Percentiles rank a stretch among this genome's conserved stretches.
phyloP scores from a whole-genome alignment of 1,140 invertebrate species.

The Rhynchophorus ferrugineus region DNA sequence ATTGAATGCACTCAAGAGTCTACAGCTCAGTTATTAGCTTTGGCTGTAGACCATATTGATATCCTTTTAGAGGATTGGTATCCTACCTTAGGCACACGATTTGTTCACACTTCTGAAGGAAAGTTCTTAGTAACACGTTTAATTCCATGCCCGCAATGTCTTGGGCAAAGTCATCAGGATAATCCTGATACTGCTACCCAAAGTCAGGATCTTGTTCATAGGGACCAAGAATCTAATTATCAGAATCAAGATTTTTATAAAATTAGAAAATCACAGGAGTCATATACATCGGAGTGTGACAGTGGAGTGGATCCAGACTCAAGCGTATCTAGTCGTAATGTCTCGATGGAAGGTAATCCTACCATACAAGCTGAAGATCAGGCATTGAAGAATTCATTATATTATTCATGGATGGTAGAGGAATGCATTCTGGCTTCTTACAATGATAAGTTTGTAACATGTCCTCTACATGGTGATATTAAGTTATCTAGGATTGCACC shows the following conservation, averaged over 20 bases:
- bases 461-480: slow-evolving; percentile 68
- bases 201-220: slow-evolving; percentile 22
- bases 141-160: slow-evolving; percentile 84
- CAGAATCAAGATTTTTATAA: slow-evolving; percentile 26
- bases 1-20: slow-evolving; percentile 53
- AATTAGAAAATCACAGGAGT: slow-evolving; percentile 59
- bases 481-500: slow-evolving; percentile 70
- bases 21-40: slow-evolving; percentile 77
- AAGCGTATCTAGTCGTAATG: slow-evolving; percentile 64
- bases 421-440: slow-evolving; percentile 89
- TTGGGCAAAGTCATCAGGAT: slow-evolving; percentile 40
- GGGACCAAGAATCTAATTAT: slow-evolving; percentile 32
- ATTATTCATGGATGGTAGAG: slow-evolving; percentile 83
- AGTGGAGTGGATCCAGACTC: slow-evolving; percentile 71
- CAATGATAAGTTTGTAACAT: slow-evolving; percentile 58
- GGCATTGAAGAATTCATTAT: slow-evolving; percentile 22
- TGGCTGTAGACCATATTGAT: slow-evolving; percentile 95
- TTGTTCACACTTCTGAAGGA: slow-evolving; percentile 95
- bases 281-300: slow-evolving; percentile 67
- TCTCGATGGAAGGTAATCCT: slow-evolving; percentile 72
- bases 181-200: slow-evolving; percentile 24
- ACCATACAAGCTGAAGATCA: slow-evolving; percentile 29
- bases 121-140: slow-evolving; percentile 90
- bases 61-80: slow-evolving; percentile 97
- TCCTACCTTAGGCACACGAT: slow-evolving; percentile 82